phyloP scores from a whole-genome alignment of 2,888 invertebrate genomes.

The Hipparchia sbordonii region DNA sequence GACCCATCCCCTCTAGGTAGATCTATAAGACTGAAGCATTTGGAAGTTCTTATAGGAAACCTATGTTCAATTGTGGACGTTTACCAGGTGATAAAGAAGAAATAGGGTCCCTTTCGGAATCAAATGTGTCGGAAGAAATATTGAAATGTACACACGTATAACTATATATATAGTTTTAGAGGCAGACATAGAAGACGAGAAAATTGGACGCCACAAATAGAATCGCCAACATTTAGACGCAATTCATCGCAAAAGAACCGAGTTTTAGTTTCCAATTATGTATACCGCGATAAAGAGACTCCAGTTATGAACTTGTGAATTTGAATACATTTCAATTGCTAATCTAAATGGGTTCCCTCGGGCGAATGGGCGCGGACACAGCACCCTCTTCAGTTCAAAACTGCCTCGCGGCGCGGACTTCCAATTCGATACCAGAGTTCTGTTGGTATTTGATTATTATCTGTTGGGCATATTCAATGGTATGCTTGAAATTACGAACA shows the following conservation, averaged over 20 bases:
- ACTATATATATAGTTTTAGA: no score
- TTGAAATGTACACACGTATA: no score
- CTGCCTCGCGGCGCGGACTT: constrained; percentile 38
- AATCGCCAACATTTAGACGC: constrained; percentile 23
- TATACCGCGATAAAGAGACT: constrained; percentile 39
- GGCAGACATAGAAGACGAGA: no score
- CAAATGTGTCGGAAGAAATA: no score
- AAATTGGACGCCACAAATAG: neutral
- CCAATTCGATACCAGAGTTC: constrained; percentile 37
- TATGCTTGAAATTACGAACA: no score
- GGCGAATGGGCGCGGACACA: constrained; percentile 36
- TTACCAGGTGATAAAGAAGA: no score
- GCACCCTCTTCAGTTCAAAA: constrained; percentile 35
- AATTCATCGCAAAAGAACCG: constrained; percentile 26
- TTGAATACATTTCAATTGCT: constrained; percentile 47
- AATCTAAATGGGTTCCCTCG: constrained; percentile 38
- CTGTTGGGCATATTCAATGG: neutral
- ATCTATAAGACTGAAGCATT: no score
- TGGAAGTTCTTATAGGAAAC: no score
- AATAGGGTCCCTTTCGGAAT: no score
- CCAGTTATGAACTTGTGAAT: constrained; percentile 43
- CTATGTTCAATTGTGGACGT: no score
- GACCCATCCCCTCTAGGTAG: no score
- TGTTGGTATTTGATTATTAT: constrained; percentile 7
- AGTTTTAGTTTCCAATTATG: constrained; percentile 37